Evolutionary conservation across 1,140 invertebrate species (phyloP), one percentile per base, ranked within the genome.

Genomic region (Holcopasites calliopsidis): DNA sequence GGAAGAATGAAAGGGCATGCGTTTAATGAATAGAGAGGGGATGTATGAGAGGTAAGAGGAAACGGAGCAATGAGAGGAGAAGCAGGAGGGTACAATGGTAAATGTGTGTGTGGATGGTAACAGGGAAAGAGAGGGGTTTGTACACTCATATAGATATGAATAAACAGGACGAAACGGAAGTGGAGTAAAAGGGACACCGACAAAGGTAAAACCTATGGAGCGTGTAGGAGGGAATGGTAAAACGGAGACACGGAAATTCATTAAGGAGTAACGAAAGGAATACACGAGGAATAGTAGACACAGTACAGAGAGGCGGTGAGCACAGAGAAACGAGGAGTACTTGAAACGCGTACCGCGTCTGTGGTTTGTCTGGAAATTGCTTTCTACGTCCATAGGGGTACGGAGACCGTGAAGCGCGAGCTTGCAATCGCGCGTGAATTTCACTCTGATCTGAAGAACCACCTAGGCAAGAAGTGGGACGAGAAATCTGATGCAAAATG

Each of bases 361-460:
- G 74, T 68, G 61, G 69, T 82, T 83, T 62, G 77, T 47, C 68
- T 35, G 62, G 33, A 61, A 82, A 83, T 83, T 83, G 80, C 65
- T 76, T 42, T 71, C 69, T 80, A 50, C 70, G 71, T 62, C 60
- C 47, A 31, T 40, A 72, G 58, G 60, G 68, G 52, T 31, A 1
- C 35, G 52, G 42, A 60, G 13, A 40, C 57, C 33, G 57, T 40
- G 58, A 42, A 62, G 26, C 60, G 60, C 38, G 60, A 62, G 23
- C 31, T 38, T 18, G 33, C 28, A 61, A 21, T 18, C 16, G n/a
- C 54, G 62, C 44, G 66, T 47, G 66, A 38, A 26, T 16, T 62
- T 28, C 10, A 28, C 49, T 0, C 8, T 16, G 10, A 47, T 28
- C 40, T 47, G 38, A 28, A 58, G 49, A 16, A 60, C 11, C 21